phyloP scores from a whole-genome alignment of 2,797 vertebrate genomes.

The Eleutherodactylus coqui region DNA sequence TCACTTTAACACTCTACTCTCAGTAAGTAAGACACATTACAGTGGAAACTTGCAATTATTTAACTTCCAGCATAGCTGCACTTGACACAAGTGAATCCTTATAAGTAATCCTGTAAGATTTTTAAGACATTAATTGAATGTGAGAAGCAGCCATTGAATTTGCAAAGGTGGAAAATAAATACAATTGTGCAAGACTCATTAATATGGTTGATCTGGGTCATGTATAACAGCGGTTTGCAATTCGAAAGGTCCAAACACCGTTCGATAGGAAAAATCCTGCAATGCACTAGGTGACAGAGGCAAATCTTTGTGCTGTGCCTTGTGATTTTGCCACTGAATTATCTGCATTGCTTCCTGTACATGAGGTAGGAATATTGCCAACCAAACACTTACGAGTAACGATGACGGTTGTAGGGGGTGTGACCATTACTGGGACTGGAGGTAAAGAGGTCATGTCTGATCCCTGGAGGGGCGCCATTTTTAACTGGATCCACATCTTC shows the following conservation, averaged over 20 bases:
- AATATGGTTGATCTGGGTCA: slow-evolving; percentile 1
- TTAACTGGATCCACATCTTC: no score
- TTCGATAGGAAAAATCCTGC: background rate
- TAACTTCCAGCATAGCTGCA: background rate
- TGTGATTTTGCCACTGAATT: background rate
- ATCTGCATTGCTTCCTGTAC: no score
- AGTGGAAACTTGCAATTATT: slow-evolving; percentile 20
- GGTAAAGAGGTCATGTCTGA: no score
- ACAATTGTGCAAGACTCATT: slow-evolving; percentile 6
- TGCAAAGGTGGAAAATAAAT: background rate
- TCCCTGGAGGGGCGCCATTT: no score
- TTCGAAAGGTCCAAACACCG: background rate
- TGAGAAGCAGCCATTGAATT: slow-evolving; percentile 27
- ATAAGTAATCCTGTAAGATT: slow-evolving; percentile 30
- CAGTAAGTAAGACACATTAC: background rate
- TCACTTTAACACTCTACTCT: background rate
- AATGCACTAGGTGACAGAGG: background rate
- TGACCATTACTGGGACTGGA: no score
- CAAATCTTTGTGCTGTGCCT: background rate
- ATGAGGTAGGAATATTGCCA: no score
- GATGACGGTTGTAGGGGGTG: no score
- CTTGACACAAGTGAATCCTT: background rate
- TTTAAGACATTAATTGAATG: slow-evolving; percentile 19
- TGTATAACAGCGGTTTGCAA: background rate
- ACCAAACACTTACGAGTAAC: no score